phyloP scores from a whole-genome alignment of 2,113 vertebrate species.

The Ciconia boyciana region DNA sequence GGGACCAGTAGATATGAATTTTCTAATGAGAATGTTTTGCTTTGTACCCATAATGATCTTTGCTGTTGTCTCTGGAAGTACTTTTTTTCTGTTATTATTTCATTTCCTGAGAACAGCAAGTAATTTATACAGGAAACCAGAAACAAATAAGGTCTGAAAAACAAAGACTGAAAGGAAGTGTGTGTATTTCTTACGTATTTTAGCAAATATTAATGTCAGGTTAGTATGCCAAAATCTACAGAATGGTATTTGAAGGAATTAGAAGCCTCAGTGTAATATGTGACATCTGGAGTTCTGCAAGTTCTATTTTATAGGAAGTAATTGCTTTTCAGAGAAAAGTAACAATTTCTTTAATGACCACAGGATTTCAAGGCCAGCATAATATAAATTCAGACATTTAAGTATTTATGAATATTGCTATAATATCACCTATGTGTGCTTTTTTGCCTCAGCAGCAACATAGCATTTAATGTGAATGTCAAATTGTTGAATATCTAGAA shows the following conservation, averaged over 20 bases:
- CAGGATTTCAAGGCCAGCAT: not conserved
- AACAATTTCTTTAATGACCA: not conserved
- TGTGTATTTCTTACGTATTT: not conserved
- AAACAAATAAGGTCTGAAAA: not conserved
- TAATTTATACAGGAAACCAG: not conserved
- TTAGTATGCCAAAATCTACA: not conserved
- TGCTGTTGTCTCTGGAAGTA: not conserved
- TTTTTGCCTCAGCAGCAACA: not conserved
- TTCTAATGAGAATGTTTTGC: not conserved
- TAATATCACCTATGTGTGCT: accelerated
- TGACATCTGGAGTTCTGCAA: not conserved
- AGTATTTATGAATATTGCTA: not conserved
- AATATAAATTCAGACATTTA: not conserved
- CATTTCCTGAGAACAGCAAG: not conserved
- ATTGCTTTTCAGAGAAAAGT: not conserved
- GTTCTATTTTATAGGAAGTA: not conserved
- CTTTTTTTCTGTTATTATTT: not conserved
- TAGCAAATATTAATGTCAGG: not conserved
- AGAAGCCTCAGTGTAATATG: not conserved
- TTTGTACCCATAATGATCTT: not conserved
- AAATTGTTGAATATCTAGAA: not conserved
- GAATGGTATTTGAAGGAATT: not conserved
- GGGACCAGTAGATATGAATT: not conserved
- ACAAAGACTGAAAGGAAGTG: not conserved
- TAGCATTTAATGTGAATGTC: not conserved